A percentile compares a stretch with the other conserved stretches of the same genome.
phyloP scores from a whole-genome alignment of 2,797 vertebrate species.

The Apogon hyalosoma region DNA sequence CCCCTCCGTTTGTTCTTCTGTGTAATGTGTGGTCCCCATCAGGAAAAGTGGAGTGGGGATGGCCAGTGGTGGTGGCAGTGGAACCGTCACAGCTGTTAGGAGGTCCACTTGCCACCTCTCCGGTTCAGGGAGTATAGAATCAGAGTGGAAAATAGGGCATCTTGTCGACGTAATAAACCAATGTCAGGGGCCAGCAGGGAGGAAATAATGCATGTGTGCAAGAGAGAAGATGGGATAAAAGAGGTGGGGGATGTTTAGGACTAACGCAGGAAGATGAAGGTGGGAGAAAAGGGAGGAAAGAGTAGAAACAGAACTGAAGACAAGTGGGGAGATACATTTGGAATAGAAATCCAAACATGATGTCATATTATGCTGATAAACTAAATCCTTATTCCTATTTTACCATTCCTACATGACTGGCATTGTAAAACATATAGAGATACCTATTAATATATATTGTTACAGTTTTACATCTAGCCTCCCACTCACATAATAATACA shows the following conservation, averaged over 20 bases:
- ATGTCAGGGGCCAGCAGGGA: constrained; percentile 24
- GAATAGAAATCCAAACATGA: constrained; percentile 43
- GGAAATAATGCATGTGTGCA: constrained; percentile 9
- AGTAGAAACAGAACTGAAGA: constrained; percentile 3
- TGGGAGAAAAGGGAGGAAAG: neutral
- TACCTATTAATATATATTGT: constrained; percentile 60
- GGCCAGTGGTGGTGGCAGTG: constrained; percentile 53
- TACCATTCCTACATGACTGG: constrained; percentile 43
- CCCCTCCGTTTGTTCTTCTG: constrained; percentile 12
- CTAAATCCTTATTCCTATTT: constrained; percentile 59
- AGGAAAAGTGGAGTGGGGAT: constrained; percentile 33
- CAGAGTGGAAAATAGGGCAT: constrained; percentile 38
- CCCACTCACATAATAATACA: constrained; percentile 40
- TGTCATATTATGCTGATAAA: constrained; percentile 36
- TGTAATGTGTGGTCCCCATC: constrained; percentile 67
- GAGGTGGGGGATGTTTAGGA: neutral
- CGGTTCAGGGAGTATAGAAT: constrained; percentile 56
- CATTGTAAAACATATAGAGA: constrained; percentile 59
- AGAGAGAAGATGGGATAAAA: neutral
- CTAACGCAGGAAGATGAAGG: neutral
- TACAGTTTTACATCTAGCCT: constrained; percentile 50
- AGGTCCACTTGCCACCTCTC: constrained; percentile 56
- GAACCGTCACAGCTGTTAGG: constrained; percentile 68
- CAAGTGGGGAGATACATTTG: constrained; percentile 31
- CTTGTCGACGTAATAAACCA: constrained; percentile 38